Conservation (phyloP, 2,113 vertebrate species). For the Melanocharis versteri region DNA sequence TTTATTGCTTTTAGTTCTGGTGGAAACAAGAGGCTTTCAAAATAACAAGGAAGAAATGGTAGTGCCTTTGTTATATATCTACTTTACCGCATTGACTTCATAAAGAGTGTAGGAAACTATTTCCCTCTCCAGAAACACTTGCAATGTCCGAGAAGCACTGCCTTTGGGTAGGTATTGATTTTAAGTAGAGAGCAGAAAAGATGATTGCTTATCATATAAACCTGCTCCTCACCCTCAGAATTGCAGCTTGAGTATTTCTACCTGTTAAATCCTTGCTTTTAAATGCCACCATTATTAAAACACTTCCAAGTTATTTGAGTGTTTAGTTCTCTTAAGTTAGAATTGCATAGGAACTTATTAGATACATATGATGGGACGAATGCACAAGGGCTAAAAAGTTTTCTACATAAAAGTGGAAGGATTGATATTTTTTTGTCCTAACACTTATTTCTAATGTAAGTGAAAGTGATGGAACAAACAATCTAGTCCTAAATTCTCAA, state of each 20-base stretch:
- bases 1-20: not conserved
- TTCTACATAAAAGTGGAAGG: not conserved
- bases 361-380: accelerated
- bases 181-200: not conserved
- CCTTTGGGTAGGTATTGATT: not conserved
- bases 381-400: not conserved
- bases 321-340: not conserved
- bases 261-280: not conserved
- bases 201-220: not conserved
- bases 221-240: not conserved
- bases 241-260: not conserved
- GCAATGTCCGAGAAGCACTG: not conserved
- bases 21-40: not conserved
- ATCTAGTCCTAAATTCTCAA: not conserved
- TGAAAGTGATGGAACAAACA: not conserved
- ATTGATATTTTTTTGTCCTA: not conserved
- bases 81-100: not conserved
- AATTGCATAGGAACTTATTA: not conserved
- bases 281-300: not conserved
- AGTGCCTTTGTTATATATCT: not conserved
- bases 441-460: not conserved
- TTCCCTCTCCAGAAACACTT: not conserved
- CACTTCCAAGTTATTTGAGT: not conserved
- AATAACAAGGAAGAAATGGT: not conserved
- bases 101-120: not conserved